Evolutionary conservation across 2,797 vertebrate genomes (phyloP).

Genomic region (Pterois miles): DNA sequence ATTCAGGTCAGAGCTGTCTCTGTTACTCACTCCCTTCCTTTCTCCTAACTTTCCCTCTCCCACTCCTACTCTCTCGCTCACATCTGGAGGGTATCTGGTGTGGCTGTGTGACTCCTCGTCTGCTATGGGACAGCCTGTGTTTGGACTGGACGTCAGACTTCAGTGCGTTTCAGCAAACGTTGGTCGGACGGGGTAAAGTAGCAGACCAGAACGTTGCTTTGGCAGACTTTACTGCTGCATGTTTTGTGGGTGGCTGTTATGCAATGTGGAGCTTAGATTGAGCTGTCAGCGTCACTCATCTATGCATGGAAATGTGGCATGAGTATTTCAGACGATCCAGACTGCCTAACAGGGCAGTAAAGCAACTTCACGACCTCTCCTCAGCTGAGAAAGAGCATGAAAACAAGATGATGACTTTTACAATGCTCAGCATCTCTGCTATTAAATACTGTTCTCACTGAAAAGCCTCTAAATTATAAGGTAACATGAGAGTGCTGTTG

Average conservation of each 20-base stretch:
- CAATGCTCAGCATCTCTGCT: neutral
- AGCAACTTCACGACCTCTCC: neutral
- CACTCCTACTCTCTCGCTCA: conserved; percentile 71
- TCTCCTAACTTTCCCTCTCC: conserved; percentile 58
- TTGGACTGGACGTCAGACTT: conserved; percentile 68
- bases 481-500: conserved; percentile 11
- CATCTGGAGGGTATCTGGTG: conserved; percentile 90
- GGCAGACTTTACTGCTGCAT: conserved; percentile 39
- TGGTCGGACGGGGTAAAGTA: conserved; percentile 64
- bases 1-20: conserved; percentile 69
- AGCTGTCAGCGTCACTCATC: conserved; percentile 42
- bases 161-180: conserved; percentile 53
- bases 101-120: conserved; percentile 77
- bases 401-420: conserved; percentile 14
- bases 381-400: neutral
- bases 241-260: conserved; percentile 23
- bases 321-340: conserved; percentile 2
- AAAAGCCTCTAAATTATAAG: neutral
- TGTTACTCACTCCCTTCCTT: conserved; percentile 61
- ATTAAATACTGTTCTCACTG: conserved; percentile 6
- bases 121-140: conserved; percentile 83
- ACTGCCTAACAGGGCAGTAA: neutral
- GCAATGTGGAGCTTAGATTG: conserved; percentile 7
- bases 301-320: conserved; percentile 38
- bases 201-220: conserved; percentile 16